Conservation (phyloP, 2,797 vertebrate genomes). For the Pangasius mekongensis region DNA sequence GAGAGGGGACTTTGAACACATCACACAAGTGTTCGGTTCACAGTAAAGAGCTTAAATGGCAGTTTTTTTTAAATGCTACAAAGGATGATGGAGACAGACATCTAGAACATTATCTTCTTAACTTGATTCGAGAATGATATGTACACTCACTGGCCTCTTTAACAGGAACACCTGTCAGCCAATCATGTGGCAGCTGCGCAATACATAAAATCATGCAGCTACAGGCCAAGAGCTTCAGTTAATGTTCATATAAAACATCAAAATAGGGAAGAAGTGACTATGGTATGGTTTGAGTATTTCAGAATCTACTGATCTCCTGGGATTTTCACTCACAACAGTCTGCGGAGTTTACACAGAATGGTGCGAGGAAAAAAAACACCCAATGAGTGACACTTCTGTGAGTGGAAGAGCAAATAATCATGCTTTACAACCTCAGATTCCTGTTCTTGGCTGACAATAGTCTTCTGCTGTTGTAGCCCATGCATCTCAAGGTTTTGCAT, state of each 20-base stretch:
- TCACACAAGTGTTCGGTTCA: background rate
- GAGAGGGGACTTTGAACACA: background rate
- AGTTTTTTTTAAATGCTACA: too few species aligned
- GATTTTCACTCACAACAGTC: background rate
- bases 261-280: background rate
- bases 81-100: background rate
- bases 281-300: background rate
- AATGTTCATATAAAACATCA: background rate
- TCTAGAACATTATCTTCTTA: background rate
- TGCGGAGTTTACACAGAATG: background rate
- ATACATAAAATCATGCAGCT: background rate
- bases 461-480: background rate
- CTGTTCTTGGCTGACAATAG: background rate
- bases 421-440: background rate
- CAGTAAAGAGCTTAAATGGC: background rate
- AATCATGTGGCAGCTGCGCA: background rate
- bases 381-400: background rate
- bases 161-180: background rate
- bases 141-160: background rate
- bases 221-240: background rate
- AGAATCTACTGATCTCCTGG: background rate
- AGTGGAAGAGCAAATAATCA: background rate
- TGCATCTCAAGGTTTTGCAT: background rate
- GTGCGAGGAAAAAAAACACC: background rate
- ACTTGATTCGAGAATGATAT: background rate